A percentile compares a stretch with the other conserved stretches of the same genome.
These are phyloP conservation scores for Axis porcinus DNA, from an alignment of 2,113 vertebrate species.

Conservation along the genomic window DNA sequence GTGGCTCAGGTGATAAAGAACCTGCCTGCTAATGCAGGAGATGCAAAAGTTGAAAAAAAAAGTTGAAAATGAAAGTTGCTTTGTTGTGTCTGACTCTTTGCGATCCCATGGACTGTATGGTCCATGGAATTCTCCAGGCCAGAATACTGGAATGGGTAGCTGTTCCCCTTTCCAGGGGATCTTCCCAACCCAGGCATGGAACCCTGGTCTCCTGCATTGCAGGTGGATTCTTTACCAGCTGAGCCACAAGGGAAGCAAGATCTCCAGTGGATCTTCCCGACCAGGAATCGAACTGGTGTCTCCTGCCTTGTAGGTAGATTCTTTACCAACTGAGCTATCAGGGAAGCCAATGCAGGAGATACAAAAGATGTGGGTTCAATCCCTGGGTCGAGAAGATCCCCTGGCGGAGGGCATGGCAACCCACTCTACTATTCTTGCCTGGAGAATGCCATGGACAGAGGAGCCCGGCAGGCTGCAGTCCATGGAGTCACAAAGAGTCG, in stretches of 20 bases:
- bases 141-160: not conserved
- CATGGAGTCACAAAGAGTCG: not conserved
- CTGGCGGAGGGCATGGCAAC: not conserved
- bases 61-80: not conserved
- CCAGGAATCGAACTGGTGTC: not conserved
- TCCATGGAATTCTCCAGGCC: not conserved
- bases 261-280: not conserved
- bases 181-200: not conserved
- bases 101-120: fast-evolving
- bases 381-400: not conserved
- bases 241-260: not conserved
- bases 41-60: not conserved
- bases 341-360: not conserved
- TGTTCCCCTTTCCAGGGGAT: not conserved
- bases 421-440: not conserved
- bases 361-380: not conserved
- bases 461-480: fast-evolving
- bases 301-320: not conserved
- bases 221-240: not conserved
- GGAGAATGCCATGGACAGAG: not conserved
- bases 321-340: not conserved
- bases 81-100: not conserved
- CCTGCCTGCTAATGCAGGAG: not conserved
- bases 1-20: not conserved
- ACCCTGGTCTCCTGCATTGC: not conserved